Conservation (phyloP, 2,113 vertebrate species). For the Macaca mulatta region DNA sequence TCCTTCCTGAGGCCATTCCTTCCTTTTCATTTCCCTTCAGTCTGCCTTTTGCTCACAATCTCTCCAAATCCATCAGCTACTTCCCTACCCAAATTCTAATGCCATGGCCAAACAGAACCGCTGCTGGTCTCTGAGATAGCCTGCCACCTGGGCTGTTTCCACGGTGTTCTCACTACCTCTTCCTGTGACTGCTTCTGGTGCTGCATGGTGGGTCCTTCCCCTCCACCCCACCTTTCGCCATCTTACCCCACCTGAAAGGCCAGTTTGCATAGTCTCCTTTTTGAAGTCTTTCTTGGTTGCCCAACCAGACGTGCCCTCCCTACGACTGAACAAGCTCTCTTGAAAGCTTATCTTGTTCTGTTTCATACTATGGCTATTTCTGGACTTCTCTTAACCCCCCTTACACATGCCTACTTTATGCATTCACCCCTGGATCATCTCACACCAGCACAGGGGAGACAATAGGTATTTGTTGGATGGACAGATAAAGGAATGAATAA, state of each 20-base stretch:
- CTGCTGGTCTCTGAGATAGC: not conserved
- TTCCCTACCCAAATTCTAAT: not conserved
- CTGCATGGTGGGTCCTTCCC: not conserved
- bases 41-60: not conserved
- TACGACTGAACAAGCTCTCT: not conserved
- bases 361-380: not conserved
- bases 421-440: not conserved
- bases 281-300: not conserved
- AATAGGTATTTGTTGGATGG: not conserved
- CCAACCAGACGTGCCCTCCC: not conserved
- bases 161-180: rapidly evolving
- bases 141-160: not conserved
- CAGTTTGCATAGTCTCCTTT: not conserved
- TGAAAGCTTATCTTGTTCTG: not conserved
- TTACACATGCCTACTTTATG: not conserved
- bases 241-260: not conserved
- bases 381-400: not conserved
- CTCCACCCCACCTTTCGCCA: no score
- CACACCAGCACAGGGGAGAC: not conserved
- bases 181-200: not conserved
- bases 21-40: not conserved
- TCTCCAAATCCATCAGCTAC: not conserved
- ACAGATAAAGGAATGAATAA: not conserved
- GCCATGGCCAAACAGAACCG: not conserved
- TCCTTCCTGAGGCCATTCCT: not conserved